A percentile compares a stretch with the other conserved stretches of the same genome.
Conservation (phyloP, 2,797 vertebrate species). For the Glossophaga mutica region DNA sequence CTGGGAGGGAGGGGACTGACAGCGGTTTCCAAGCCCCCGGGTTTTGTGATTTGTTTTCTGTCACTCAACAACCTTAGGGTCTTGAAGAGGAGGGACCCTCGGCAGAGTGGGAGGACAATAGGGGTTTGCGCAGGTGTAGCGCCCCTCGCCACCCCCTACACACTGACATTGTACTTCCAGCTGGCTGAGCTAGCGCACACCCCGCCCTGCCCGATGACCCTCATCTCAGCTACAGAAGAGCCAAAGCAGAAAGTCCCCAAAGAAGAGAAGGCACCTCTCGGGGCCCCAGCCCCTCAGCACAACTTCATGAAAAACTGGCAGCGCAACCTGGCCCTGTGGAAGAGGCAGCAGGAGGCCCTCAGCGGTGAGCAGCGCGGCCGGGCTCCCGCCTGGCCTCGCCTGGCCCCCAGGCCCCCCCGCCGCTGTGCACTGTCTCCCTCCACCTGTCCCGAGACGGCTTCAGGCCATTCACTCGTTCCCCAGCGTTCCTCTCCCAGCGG, state of each 20-base stretch:
- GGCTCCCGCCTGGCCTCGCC: neutral
- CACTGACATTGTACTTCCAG: slow-evolving; percentile 72
- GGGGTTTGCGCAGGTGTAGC: no score
- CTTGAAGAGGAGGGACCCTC: neutral
- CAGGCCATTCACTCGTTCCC: rapidly evolving
- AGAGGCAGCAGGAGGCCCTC: slow-evolving; percentile 85
- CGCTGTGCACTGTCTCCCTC: neutral
- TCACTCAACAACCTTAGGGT: neutral
- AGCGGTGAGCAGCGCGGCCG: slow-evolving; percentile 82
- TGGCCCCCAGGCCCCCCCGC: neutral
- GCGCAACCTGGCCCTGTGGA: slow-evolving; percentile 83
- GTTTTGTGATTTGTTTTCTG: neutral
- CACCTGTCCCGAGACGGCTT: neutral
- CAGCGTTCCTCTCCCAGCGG: neutral
- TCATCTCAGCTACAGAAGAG: slow-evolving; percentile 49
- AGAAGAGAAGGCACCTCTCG: slow-evolving; percentile 47
- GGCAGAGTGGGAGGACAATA: neutral
- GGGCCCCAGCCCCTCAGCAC: slow-evolving; percentile 72
- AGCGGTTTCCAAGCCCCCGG: rapidly evolving
- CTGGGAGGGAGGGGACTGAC: neutral
- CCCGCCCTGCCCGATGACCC: slow-evolving; percentile 27
- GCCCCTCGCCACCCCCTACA: neutral
- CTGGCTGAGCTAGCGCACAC: slow-evolving; percentile 79
- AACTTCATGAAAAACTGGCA: slow-evolving; percentile 90
- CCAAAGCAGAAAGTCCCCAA: neutral